These are phyloP conservation scores for Rhinatrema bivittatum DNA, from an alignment of 2,797 vertebrate genomes.

Conservation along the genomic window DNA sequence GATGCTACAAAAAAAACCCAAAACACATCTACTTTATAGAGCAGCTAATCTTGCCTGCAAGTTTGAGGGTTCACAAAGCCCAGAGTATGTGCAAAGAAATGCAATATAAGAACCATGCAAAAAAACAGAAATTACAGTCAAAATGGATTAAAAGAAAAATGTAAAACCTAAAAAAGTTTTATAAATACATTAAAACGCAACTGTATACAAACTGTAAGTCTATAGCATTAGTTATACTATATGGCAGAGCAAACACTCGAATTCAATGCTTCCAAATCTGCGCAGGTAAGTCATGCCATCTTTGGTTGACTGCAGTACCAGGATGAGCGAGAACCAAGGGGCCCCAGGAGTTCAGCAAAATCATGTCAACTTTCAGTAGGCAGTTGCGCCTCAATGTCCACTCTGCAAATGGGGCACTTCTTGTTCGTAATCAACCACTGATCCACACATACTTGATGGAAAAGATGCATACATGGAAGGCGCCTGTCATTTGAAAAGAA, in stretches of 20 bases:
- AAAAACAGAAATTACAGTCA: slow-evolving; percentile 73
- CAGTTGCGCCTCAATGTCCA: slow-evolving; percentile 98
- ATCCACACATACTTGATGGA: slow-evolving; percentile 98
- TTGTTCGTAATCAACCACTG: slow-evolving; percentile 98
- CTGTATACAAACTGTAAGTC: slow-evolving; percentile 80
- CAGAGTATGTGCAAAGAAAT: slow-evolving; percentile 99
- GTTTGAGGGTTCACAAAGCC: slow-evolving; percentile 77
- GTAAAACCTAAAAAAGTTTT: slow-evolving; percentile 86
- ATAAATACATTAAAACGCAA: slow-evolving; percentile 98
- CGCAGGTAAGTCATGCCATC: slow-evolving; percentile 96
- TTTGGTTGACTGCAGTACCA: slow-evolving; percentile 99
- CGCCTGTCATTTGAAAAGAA: slow-evolving; percentile 61
- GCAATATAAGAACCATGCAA: slow-evolving; percentile 98
- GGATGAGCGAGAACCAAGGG: slow-evolving; percentile 61
- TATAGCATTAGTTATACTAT: slow-evolving; percentile 86
- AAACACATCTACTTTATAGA: slow-evolving; percentile 80
- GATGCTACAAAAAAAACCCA: slow-evolving; percentile 74
- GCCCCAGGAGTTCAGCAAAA: slow-evolving; percentile 67
- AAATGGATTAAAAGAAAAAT: slow-evolving; percentile 66
- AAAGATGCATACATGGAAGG: slow-evolving; percentile 99
- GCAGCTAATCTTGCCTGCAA: slow-evolving; percentile 94
- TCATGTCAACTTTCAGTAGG: slow-evolving; percentile 96
- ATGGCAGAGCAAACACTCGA: slow-evolving; percentile 86
- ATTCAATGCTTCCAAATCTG: slow-evolving; percentile 80
- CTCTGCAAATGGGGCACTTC: slow-evolving; percentile 99